Percentiles rank a stretch among this genome's conserved stretches.
These are phyloP conservation scores for Ispidina picta DNA, from an alignment of 2,797 vertebrate genomes.

Conservation along the genomic window DNA sequence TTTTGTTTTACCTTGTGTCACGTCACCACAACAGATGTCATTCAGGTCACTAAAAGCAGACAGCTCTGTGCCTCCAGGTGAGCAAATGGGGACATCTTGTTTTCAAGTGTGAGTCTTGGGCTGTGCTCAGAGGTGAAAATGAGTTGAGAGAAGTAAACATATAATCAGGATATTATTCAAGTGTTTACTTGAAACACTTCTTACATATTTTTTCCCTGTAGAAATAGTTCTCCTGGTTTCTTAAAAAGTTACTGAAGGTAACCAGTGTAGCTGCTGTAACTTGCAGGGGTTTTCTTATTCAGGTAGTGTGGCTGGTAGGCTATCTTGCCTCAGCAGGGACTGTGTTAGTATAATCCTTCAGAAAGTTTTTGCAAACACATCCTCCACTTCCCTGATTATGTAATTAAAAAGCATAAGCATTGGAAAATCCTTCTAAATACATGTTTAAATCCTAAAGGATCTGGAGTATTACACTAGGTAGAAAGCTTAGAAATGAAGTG, in stretches of 20 bases:
- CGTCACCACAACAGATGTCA: background rate
- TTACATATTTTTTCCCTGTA: background rate
- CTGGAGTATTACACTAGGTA: background rate
- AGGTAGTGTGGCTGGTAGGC: background rate
- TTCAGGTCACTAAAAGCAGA: background rate
- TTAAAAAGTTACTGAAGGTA: background rate
- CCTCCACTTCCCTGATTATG: background rate
- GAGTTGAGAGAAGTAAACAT: background rate
- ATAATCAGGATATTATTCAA: background rate
- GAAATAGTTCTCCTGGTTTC: background rate
- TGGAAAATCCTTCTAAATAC: constrained; percentile 34
- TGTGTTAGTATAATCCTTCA: background rate
- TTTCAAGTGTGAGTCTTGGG: background rate
- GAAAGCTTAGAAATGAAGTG: background rate
- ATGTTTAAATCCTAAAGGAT: background rate
- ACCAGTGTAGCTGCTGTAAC: background rate
- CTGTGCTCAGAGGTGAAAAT: background rate
- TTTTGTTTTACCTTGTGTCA: background rate
- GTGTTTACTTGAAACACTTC: background rate
- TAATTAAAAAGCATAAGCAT: constrained; percentile 17
- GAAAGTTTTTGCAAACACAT: constrained; percentile 17
- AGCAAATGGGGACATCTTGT: background rate
- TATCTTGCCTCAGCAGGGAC: background rate
- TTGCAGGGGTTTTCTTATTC: background rate
- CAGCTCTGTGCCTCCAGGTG: background rate